Evolutionary conservation across 2,797 vertebrate species (phyloP).

Genomic region (Cyclopterus lumpus): DNA sequence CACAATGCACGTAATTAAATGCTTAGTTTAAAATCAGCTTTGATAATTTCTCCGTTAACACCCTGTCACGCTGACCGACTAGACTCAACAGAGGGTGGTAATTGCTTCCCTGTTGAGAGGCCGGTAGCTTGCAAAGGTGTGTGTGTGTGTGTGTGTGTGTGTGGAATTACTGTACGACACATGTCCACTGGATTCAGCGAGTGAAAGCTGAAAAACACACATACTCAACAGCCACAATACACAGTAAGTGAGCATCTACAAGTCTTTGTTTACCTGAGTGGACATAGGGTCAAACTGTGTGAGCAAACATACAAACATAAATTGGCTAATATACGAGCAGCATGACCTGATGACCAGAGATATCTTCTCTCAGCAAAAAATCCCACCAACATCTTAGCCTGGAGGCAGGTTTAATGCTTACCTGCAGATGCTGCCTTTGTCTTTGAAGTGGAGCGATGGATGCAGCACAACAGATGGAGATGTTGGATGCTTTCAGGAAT

Average conservation of each 20-base stretch:
- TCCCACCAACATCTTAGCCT: slow-evolving; percentile 70
- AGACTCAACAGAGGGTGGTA: slow-evolving; percentile 76
- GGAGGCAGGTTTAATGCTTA: slow-evolving; percentile 71
- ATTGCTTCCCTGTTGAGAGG: slow-evolving; percentile 80
- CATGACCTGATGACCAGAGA: slow-evolving; percentile 59
- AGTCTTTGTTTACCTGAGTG: slow-evolving; percentile 37
- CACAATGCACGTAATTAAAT: slow-evolving; percentile 74
- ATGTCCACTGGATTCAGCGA: slow-evolving; percentile 46
- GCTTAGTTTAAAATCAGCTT: slow-evolving; percentile 82
- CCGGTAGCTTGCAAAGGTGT: slow-evolving; percentile 59
- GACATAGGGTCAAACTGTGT: slow-evolving; percentile 39
- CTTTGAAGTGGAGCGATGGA: slow-evolving; percentile 78
- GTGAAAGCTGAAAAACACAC: slow-evolving; percentile 44
- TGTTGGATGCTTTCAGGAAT: slow-evolving; percentile 83
- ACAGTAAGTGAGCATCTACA: slow-evolving; percentile 1
- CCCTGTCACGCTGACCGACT: slow-evolving; percentile 74
- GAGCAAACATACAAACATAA: slow-evolving; percentile 56
- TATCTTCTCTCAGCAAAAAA: slow-evolving; percentile 59
- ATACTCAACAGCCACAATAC: slow-evolving; percentile 25
- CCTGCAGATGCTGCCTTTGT: slow-evolving; percentile 78
- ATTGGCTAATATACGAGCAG: slow-evolving; percentile 63
- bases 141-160: slow-evolving; percentile 55
- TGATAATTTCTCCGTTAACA: slow-evolving; percentile 80
- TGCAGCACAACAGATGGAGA: slow-evolving; percentile 82
- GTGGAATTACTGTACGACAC: slow-evolving; percentile 66